Base-by-base conservation (phyloP, 1,140 invertebrate species). In the Bombus confusus region DNA sequence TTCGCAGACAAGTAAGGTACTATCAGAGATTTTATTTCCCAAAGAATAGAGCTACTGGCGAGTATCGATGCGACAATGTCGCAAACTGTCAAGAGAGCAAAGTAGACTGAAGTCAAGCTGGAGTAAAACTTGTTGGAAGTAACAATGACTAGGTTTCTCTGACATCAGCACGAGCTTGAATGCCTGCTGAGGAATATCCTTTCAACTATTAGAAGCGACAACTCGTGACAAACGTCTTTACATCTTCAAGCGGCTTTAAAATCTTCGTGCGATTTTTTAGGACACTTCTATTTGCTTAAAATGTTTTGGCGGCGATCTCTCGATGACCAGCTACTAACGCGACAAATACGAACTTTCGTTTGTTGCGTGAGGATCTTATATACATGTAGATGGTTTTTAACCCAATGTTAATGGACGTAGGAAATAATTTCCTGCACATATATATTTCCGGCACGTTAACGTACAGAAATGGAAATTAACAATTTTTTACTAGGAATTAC, bases 141-240 rank as follows among this genome's bases (percentile, higher is more conserved):
- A 66, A 86, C 73, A 83, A 76, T 75, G 79, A 69, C 31, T 37
- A 12, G 43, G 13, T 69, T 18, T 43, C 72, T 82, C 78, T 66
- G 12, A 37, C 62, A 47, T 59, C 72, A 59, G 8, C 52, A 22
- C 39, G 64, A 52, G 80, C 39, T 62, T 83, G 73, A 86, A 83
- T 86, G 66, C 31, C 64, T 47, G 47, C 71, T 18, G 80, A 83
- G 73, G 77, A 64, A 86, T 72, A 83, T 43, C 43, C 80, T 86
- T 81, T 68, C 80, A 86, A 52, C 80, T 83, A 76, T 83, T 31
- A 76, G 85, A 76, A 59, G 80, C 52, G 85, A 83, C 80, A 86
- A 71, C 39, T 77, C 52, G 41, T 71, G 80, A 82, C 80, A 81
- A 82, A 86, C 66, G 73, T 83, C 85, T 83, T 82, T 86, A 82